A percentile compares a stretch with the other conserved stretches of the same genome.
phyloP scores from a whole-genome alignment of 2,113 vertebrate species.

The Chloropsis cyanopogon region DNA sequence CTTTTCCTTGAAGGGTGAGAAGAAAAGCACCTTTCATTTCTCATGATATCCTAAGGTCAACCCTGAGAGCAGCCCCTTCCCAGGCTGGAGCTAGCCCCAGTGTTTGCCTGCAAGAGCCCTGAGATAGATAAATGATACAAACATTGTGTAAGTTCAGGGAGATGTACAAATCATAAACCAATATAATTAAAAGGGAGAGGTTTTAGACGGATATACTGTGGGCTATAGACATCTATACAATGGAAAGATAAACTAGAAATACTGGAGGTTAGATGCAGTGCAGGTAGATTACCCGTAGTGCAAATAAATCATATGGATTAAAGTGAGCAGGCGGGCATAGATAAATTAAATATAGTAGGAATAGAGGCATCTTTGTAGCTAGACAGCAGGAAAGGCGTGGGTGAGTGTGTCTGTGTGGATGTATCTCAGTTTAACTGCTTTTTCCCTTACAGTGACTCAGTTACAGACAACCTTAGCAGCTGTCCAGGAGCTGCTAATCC shows the following conservation, averaged over 20 bases:
- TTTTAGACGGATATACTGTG: conserved; percentile 68
- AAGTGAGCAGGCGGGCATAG: conserved; percentile 34
- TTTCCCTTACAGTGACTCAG: conserved; percentile 83
- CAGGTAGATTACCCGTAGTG: conserved; percentile 60
- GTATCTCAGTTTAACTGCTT: not conserved
- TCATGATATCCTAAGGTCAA: not conserved
- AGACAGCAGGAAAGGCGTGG: not conserved
- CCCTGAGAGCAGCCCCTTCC: not conserved
- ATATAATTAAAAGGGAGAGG: conserved; percentile 76
- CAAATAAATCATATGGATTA: conserved; percentile 63
- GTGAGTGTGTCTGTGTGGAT: not conserved
- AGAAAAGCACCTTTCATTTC: not conserved
- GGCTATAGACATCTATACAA: conserved; percentile 70
- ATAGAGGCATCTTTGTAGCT: conserved; percentile 30
- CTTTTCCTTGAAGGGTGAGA: not conserved
- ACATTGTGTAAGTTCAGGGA: conserved; percentile 27
- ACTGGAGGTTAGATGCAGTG: conserved; percentile 67
- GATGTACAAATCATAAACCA: conserved; percentile 62
- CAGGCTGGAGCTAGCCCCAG: not conserved
- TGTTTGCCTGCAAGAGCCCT: not conserved
- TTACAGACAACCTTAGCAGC: conserved; percentile 89
- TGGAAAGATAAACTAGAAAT: conserved; percentile 69
- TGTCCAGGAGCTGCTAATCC: conserved; percentile 89
- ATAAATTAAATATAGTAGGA: conserved; percentile 49
- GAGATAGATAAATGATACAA: conserved; percentile 54